A percentile compares a stretch with the other conserved stretches of the same genome.
phyloP scores from a whole-genome alignment of 2,888 invertebrate genomes.

The Punctoribates punctum region DNA sequence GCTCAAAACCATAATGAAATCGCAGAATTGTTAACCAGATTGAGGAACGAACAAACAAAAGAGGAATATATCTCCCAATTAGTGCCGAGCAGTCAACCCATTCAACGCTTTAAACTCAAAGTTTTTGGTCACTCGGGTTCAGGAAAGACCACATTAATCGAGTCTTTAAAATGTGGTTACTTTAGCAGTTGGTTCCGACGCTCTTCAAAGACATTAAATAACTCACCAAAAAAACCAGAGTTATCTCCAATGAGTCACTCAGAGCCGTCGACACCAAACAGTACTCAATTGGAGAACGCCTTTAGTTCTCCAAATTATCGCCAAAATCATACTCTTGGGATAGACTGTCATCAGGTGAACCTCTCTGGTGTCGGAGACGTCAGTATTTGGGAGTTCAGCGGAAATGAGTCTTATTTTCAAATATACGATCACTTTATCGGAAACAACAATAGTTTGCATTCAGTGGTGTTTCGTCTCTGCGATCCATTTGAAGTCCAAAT shows the following conservation, averaged over 20 bases:
- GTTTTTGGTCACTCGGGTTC: slow-evolving; percentile 68
- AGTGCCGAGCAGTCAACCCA: slow-evolving; percentile 59
- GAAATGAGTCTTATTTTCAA: slow-evolving; percentile 67
- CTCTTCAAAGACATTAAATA: slow-evolving; percentile 42
- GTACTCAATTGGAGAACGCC: not conserved
- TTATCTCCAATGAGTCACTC: not conserved
- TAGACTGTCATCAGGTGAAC: slow-evolving; percentile 62
- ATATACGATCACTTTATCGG: slow-evolving; percentile 71
- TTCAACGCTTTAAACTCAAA: slow-evolving; percentile 64
- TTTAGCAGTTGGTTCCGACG: slow-evolving; percentile 64
- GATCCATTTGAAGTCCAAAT: slow-evolving; percentile 65
- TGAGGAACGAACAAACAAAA: slow-evolving; percentile 53
- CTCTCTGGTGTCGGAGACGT: slow-evolving; percentile 62
- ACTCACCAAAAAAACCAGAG: slow-evolving; percentile 10
- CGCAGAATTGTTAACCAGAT: slow-evolving; percentile 46
- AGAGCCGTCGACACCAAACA: not conserved
- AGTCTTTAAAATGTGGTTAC: slow-evolving; percentile 65
- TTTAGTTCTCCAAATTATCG: slow-evolving; percentile 48
- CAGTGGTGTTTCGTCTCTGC: slow-evolving; percentile 65
- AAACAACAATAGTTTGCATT: slow-evolving; percentile 60
- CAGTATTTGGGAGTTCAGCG: slow-evolving; percentile 71
- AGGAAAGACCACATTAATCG: slow-evolving; percentile 67
- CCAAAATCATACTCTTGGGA: slow-evolving; percentile 63
- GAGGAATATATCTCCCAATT: slow-evolving; percentile 64
- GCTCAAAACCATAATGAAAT: slow-evolving; percentile 66